phyloP scores from a whole-genome alignment of 2,113 vertebrate species.

The Eolophus roseicapilla region DNA sequence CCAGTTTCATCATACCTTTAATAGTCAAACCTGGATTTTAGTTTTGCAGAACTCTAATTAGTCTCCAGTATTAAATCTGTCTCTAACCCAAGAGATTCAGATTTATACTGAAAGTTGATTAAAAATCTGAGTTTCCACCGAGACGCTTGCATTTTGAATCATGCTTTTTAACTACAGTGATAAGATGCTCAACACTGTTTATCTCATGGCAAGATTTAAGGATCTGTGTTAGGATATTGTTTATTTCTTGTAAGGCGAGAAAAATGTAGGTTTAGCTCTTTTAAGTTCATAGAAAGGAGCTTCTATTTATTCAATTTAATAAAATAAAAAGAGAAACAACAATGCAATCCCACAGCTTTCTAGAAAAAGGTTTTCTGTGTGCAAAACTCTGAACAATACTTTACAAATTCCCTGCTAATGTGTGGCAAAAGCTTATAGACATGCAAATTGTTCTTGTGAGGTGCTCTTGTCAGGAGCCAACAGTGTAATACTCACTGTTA shows the following conservation, averaged over 20 bases:
- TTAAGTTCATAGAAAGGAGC: neutral
- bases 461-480: neutral
- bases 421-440: neutral
- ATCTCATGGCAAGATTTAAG: neutral
- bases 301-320: neutral
- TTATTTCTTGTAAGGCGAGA: neutral
- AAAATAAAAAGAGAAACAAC: neutral
- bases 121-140: neutral
- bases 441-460: neutral
- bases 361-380: neutral
- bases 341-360: neutral
- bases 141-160: neutral
- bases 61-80: neutral
- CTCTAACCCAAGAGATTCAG: neutral
- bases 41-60: neutral
- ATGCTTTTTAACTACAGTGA: neutral
- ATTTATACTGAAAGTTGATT: neutral
- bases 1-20: neutral
- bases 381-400: neutral
- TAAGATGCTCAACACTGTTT: neutral
- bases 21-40: neutral
- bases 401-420: neutral
- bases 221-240: neutral
- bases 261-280: neutral
- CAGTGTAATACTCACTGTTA: neutral